Conservation (phyloP, 2,888 invertebrate species). For the Pristionchus maxplancki region DNA sequence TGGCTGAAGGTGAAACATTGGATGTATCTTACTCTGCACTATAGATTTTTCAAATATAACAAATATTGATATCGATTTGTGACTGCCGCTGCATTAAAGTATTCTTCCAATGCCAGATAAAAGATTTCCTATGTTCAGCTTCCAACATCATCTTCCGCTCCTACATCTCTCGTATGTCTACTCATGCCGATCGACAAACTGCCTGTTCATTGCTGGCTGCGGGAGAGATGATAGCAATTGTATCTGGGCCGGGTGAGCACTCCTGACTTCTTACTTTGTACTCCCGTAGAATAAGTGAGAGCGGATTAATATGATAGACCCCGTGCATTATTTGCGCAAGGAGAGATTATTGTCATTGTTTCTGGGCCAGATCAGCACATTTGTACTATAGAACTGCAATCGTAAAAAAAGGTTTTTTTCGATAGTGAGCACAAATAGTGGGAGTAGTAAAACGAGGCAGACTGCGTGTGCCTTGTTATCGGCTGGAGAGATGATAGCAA, state of each 20-base stretch:
- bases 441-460: no score
- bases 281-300: not conserved
- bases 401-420: no score
- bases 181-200: not conserved
- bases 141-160: not conserved
- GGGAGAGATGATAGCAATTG: slow-evolving; percentile 1
- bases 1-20: not conserved
- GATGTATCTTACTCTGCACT: not conserved
- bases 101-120: no score
- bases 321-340: not conserved
- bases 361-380: not conserved
- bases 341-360: not conserved
- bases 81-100: no score
- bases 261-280: not conserved
- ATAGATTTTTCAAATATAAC: no score
- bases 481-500: no score
- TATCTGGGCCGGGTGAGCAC: not conserved
- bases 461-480: no score
- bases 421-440: no score
- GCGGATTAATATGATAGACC: not conserved
- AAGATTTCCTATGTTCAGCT: no score
- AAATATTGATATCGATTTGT: no score
- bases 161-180: not conserved
- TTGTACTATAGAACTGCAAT: no score
- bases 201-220: not conserved